These are phyloP conservation scores for Cyprinus carpio DNA, from an alignment of 2,113 vertebrate genomes.

Conservation along the genomic window DNA sequence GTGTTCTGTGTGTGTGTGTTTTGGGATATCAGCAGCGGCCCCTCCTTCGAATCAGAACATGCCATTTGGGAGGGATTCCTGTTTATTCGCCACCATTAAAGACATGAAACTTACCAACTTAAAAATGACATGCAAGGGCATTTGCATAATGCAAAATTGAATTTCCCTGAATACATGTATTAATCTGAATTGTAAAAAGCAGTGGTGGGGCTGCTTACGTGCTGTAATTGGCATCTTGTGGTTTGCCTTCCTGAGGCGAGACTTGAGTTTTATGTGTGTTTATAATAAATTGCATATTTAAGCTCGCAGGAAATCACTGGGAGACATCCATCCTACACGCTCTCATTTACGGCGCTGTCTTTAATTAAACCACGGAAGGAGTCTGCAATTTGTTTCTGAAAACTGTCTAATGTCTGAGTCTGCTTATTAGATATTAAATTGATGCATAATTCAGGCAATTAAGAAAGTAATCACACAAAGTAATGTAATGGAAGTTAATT, in stretches of 20 bases:
- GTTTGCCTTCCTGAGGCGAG: slow-evolving; percentile 94
- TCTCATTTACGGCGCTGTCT: slow-evolving; percentile 99
- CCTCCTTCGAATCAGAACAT: slow-evolving; percentile 61
- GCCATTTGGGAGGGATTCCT: slow-evolving; percentile 70
- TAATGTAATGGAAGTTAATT: slow-evolving; percentile 99
- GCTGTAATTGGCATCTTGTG: slow-evolving; percentile 83
- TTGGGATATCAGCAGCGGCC: slow-evolving; percentile 6
- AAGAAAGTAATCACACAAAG: slow-evolving; percentile 99
- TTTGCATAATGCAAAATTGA: slow-evolving; percentile 81
- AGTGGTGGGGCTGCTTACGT: slow-evolving; percentile 76
- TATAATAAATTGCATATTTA: slow-evolving; percentile 99
- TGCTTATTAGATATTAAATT: slow-evolving; percentile 99
- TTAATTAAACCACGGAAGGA: slow-evolving; percentile 99
- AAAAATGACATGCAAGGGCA: slow-evolving; percentile 75
- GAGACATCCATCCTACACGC: slow-evolving; percentile 94
- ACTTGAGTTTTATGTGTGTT: slow-evolving; percentile 92
- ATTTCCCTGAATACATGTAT: slow-evolving; percentile 78
- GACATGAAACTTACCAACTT: slow-evolving; percentile 69
- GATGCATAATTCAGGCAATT: slow-evolving; percentile 99
- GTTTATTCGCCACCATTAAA: slow-evolving; percentile 65
- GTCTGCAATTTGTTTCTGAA: slow-evolving; percentile 99
- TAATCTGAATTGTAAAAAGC: slow-evolving; percentile 76
- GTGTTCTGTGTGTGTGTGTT: slow-evolving; percentile 23
- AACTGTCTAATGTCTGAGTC: slow-evolving; percentile 99
- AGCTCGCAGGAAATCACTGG: slow-evolving; percentile 98